Conservation (phyloP, 2,797 vertebrate genomes). For the Chromobotia macracanthus region DNA sequence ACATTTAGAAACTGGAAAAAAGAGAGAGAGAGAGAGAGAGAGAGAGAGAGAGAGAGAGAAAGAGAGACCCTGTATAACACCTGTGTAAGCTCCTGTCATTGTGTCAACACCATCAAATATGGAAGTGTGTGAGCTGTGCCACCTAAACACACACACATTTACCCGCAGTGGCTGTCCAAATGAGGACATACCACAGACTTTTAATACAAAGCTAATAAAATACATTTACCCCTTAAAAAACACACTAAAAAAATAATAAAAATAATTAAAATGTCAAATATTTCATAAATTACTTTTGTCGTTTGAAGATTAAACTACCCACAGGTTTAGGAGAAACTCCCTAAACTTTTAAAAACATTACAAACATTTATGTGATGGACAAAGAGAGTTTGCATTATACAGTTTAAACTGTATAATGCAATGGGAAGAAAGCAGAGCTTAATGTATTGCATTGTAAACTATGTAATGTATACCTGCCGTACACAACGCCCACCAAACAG, state of each 20-base stretch:
- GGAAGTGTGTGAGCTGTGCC: constrained; percentile 44
- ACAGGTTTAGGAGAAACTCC: too few species aligned
- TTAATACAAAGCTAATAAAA: neutral
- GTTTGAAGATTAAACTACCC: too few species aligned
- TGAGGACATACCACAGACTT: constrained; percentile 7
- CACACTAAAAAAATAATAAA: too few species aligned
- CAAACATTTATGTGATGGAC: too few species aligned
- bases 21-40: constrained; percentile 60
- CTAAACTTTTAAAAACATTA: too few species aligned
- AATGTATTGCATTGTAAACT: too few species aligned
- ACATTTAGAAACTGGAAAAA: constrained; percentile 33
- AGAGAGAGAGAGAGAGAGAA: constrained; percentile 48
- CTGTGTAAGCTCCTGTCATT: constrained; percentile 75
- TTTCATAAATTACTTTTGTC: too few species aligned
- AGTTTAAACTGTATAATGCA: too few species aligned
- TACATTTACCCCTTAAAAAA: neutral
- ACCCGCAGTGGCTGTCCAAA: neutral
- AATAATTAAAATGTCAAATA: too few species aligned
- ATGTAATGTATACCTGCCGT: too few species aligned
- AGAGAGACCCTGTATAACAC: constrained; percentile 64
- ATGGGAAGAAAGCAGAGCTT: too few species aligned
- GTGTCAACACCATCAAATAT: constrained; percentile 88
- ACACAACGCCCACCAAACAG: neutral
- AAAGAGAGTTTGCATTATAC: too few species aligned
- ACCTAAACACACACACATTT: constrained; percentile 53